These are phyloP conservation scores for Balaeniceps rex DNA, from an alignment of 2,113 vertebrate genomes.

Conservation along the genomic window DNA sequence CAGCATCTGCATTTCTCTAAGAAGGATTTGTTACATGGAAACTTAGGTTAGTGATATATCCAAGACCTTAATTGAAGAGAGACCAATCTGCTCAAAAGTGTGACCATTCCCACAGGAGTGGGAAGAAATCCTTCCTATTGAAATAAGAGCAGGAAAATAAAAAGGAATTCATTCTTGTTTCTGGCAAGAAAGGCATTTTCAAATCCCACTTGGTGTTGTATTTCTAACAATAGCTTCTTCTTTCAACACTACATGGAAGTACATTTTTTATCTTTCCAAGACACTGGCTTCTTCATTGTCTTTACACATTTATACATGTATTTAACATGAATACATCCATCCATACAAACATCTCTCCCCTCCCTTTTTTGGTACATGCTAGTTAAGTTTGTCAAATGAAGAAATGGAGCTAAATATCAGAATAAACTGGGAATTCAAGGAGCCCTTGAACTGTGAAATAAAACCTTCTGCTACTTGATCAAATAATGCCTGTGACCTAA, in stretches of 20 bases:
- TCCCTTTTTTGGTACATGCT: not conserved
- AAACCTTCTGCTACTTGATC: not conserved
- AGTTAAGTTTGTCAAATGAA: not conserved
- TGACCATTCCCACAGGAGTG: not conserved
- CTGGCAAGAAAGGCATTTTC: slow-evolving; percentile 33
- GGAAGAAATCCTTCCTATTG: not conserved
- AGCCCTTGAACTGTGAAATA: not conserved
- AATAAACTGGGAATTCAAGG: not conserved
- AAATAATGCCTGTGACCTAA: not conserved
- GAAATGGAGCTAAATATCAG: not conserved
- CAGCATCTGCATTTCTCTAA: not conserved
- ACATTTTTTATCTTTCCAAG: not conserved
- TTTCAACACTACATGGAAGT: slow-evolving; percentile 9
- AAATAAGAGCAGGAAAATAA: slow-evolving; percentile 3
- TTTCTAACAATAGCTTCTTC: slow-evolving; percentile 40
- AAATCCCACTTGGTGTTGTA: slow-evolving; percentile 35
- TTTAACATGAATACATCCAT: not conserved
- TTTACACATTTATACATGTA: not conserved
- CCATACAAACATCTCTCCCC: not conserved
- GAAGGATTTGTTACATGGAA: not conserved
- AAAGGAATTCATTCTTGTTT: not conserved
- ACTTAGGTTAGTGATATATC: not conserved
- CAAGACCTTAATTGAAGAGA: not conserved
- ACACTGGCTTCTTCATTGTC: not conserved
- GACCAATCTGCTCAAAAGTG: not conserved